Evolutionary conservation across 1,140 invertebrate genomes (phyloP), one percentile per base, ranked within the genome.

Genomic region (Pseudomyrmex dendroicus): DNA sequence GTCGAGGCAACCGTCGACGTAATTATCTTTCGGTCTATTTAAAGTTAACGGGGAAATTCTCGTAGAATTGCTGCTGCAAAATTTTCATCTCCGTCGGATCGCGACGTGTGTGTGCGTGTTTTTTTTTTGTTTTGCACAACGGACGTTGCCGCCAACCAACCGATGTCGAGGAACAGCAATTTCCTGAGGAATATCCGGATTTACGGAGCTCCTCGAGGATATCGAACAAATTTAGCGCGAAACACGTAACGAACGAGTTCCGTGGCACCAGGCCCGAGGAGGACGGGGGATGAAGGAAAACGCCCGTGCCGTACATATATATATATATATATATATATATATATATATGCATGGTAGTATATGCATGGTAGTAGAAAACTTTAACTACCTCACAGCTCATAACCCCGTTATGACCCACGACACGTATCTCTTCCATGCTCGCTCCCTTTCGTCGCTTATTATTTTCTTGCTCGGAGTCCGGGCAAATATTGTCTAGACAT

Each of bases 371-470:
- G 86, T 88, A 89, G 91, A 92, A 91, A 92, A 92, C 88, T 92
- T 92, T 91, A 92, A 92, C 91, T 92, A 91, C 89, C 91, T 92
- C 89, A 92, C 91, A 91, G 91, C 87, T 89, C 91, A 92, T 92
- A 92, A 92, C 91, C 86, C 90, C 87, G 91, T 92, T 92, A 92
- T 91, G 90, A 91, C 86, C 87, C 87, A 82, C 86, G 88, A 70
- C 52, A 73, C 48, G 25, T 44, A 82, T 70, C 52, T 57, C 15
- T 17, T 56, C 15, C 13, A 12, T 10, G 59, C 17, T 76, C 64
- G 57, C 63, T 86, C 89, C 85, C 90, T 90, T 76, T 84, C 84
- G 52, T 87, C 89, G 82, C 88, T 92, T 91, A 92, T 92, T 92
- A 92, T 92, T 91, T 91, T 91, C 90, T 89, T 91, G 73, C 76